These are phyloP conservation scores for Phaonia tiefii DNA, from an alignment of 2,888 invertebrate species.

Conservation along the genomic window DNA sequence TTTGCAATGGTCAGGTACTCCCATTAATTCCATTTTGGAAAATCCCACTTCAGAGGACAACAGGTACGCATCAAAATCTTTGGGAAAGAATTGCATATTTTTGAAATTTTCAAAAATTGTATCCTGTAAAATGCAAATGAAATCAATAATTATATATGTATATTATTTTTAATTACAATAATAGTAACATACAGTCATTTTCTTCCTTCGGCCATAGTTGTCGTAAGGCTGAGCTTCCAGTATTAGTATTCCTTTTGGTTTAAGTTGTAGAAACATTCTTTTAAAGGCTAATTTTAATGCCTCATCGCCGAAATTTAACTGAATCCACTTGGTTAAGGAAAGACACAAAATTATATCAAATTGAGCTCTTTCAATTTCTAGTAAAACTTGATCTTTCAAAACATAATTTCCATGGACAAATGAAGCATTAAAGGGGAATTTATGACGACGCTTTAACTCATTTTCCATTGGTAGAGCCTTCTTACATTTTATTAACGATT, in stretches of 20 bases:
- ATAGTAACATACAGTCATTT: slow-evolving; percentile 81
- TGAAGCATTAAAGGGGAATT: slow-evolving; percentile 88
- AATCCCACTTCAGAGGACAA: slow-evolving; percentile 86
- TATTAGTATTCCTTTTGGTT: slow-evolving; percentile 89
- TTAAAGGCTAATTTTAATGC: slow-evolving; percentile 91
- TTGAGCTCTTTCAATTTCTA: slow-evolving; percentile 87
- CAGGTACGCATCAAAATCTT: slow-evolving; percentile 84
- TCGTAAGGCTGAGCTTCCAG: slow-evolving; percentile 92
- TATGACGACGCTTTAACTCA: slow-evolving; percentile 74
- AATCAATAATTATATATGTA: slow-evolving; percentile 4
- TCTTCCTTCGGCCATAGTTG: slow-evolving; percentile 88
- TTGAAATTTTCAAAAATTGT: slow-evolving; percentile 81
- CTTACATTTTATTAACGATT: slow-evolving; percentile 68
- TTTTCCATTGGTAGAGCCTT: slow-evolving; percentile 64
- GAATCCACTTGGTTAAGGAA: slow-evolving; percentile 95
- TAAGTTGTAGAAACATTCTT: slow-evolving; percentile 88
- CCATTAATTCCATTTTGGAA: slow-evolving; percentile 83
- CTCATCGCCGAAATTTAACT: slow-evolving; percentile 92
- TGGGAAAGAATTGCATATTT: slow-evolving; percentile 85
- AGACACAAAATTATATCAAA: slow-evolving; percentile 92
- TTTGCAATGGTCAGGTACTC: slow-evolving; percentile 84
- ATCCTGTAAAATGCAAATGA: slow-evolving; percentile 65
- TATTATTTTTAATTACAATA: neutral
- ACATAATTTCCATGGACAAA: slow-evolving; percentile 92
- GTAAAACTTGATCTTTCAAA: slow-evolving; percentile 86